Percentiles rank a stretch among this genome's conserved stretches.
Conservation (phyloP, 2,797 vertebrate genomes). For the Pagetopsis macropterus region DNA sequence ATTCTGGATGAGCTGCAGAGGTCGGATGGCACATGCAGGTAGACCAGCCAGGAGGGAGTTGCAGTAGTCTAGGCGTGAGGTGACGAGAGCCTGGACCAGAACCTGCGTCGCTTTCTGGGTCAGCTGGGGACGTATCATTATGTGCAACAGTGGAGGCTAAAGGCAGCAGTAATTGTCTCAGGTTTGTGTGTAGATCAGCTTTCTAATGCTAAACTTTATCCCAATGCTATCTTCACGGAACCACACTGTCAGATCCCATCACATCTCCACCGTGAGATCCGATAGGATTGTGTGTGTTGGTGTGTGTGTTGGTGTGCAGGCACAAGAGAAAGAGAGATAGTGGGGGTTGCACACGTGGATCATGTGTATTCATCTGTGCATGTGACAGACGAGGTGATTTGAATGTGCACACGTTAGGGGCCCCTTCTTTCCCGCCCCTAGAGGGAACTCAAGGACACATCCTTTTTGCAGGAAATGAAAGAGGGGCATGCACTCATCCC, state of each 20-base stretch:
- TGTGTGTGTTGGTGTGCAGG: neutral
- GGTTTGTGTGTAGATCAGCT: conserved; percentile 43
- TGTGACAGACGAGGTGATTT: conserved; percentile 43
- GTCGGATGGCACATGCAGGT: too few relatives aligned
- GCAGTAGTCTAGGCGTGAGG: too few relatives aligned
- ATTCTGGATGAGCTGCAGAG: too few relatives aligned
- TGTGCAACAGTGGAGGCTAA: conserved; percentile 7
- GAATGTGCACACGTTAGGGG: conserved; percentile 36
- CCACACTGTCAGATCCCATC: conserved; percentile 22
- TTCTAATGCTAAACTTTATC: conserved; percentile 51
- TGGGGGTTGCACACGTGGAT: neutral
- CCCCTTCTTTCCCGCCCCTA: conserved; percentile 51
- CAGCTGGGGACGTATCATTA: too few relatives aligned
- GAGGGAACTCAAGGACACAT: conserved; percentile 74
- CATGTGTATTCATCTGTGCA: conserved; percentile 33
- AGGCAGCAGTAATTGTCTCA: conserved; percentile 28
- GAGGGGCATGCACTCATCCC: conserved; percentile 46
- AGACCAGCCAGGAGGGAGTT: too few relatives aligned
- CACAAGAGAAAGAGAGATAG: neutral
- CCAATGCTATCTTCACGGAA: conserved; percentile 40
- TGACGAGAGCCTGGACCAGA: too few relatives aligned
- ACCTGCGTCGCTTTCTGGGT: too few relatives aligned
- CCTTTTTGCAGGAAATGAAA: conserved; percentile 73
- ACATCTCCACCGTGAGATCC: conserved; percentile 35
- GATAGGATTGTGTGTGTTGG: conserved; percentile 9